phyloP scores from a whole-genome alignment of 2,113 vertebrate genomes.

The Phylloscopus whistleri region DNA sequence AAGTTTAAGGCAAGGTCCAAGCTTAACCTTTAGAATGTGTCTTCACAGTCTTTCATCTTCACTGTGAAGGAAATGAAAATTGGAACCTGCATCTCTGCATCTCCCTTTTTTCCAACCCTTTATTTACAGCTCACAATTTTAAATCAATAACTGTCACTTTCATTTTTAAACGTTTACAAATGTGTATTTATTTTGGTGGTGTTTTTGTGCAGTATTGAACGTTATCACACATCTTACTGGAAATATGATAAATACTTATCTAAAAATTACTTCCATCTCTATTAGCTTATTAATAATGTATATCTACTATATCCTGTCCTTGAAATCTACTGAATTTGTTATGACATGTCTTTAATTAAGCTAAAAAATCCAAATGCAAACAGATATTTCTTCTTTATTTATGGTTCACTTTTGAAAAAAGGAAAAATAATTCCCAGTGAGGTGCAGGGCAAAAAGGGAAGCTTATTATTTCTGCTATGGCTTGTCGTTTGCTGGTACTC shows the following conservation, averaged over 20 bases:
- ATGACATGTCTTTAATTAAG: neutral
- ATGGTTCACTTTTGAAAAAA: neutral
- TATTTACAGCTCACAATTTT: neutral
- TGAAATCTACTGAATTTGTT: neutral
- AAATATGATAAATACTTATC: neutral
- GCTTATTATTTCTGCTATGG: neutral
- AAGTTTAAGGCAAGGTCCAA: neutral
- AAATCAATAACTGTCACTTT: neutral
- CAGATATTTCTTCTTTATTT: neutral
- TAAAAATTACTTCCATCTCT: neutral
- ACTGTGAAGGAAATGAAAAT: neutral
- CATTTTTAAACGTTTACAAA: neutral
- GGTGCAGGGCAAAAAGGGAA: neutral
- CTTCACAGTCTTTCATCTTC: neutral
- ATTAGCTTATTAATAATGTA: neutral
- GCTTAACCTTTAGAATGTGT: neutral
- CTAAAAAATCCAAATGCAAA: neutral
- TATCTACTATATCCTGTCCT: neutral
- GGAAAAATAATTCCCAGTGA: neutral
- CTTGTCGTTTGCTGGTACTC: neutral
- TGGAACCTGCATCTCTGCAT: neutral
- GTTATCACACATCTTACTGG: neutral
- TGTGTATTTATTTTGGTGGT: neutral
- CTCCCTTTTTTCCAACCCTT: neutral
- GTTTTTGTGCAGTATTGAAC: neutral